Conservation (phyloP, 2,888 invertebrate genomes). For the Clostera curtula region DNA sequence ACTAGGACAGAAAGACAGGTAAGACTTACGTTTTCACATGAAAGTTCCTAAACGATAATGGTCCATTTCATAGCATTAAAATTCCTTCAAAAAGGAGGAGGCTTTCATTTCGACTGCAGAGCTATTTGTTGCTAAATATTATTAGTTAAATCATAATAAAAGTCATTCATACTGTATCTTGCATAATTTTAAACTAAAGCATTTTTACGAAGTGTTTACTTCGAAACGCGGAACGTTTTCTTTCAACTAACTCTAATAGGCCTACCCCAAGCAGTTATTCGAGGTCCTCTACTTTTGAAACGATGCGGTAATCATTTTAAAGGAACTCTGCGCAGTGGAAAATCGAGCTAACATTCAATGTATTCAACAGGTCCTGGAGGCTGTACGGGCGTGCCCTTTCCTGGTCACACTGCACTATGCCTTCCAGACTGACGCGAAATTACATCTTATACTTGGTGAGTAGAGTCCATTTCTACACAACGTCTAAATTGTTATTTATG, state of each 20-base stretch:
- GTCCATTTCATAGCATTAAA: no score
- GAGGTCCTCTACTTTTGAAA: conserved; percentile 10
- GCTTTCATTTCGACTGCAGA: no score
- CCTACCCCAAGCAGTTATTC: conserved; percentile 15
- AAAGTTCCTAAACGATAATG: no score
- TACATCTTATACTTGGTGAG: conserved; percentile 97
- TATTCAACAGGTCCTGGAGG: conserved; percentile 85
- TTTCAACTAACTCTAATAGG: no score
- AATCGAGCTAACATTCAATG: conserved; percentile 9
- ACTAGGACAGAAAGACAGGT: conserved; percentile 96
- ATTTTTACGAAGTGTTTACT: no score
- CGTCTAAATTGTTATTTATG: neutral
- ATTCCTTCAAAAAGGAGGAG: no score
- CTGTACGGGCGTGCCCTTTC: conserved; percentile 95
- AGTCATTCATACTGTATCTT: no score
- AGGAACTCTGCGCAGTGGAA: neutral
- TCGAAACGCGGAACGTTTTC: no score
- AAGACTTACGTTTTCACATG: conserved; percentile 11
- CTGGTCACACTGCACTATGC: conserved; percentile 98
- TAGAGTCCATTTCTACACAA: conserved; percentile 21
- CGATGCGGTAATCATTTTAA: neutral
- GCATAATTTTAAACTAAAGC: no score
- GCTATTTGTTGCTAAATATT: no score
- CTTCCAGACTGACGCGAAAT: conserved; percentile 97
- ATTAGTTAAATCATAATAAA: no score